These are phyloP conservation scores for Saccostrea echinata DNA, from an alignment of 1,140 invertebrate genomes.

Conservation along the genomic window DNA sequence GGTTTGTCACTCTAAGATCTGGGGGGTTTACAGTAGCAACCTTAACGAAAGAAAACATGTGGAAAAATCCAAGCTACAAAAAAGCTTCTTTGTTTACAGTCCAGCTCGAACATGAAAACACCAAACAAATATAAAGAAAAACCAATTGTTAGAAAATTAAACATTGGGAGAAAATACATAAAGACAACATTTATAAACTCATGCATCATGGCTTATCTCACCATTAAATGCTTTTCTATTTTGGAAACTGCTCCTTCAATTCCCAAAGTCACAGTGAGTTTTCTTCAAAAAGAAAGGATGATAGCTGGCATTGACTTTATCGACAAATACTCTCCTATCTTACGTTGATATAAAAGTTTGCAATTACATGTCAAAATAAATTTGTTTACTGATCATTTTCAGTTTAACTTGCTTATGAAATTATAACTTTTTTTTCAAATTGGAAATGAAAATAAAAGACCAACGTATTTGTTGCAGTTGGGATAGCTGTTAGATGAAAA, in stretches of 20 bases:
- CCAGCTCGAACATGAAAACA: too few relatives aligned
- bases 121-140: too few relatives aligned
- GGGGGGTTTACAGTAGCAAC: neutral
- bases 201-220: neutral
- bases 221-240: constrained; percentile 1
- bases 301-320: neutral
- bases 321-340: too few relatives aligned
- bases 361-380: too few relatives aligned
- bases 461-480: neutral
- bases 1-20: neutral
- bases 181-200: too few relatives aligned
- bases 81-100: too few relatives aligned
- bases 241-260: neutral
- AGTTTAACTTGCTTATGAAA: neutral
- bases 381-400: too few relatives aligned
- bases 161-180: too few relatives aligned
- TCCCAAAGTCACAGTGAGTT: neutral
- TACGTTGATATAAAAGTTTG: too few relatives aligned
- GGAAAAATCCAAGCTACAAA: neutral
- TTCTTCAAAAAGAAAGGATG: neutral
- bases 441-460: neutral
- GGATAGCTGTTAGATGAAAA: neutral
- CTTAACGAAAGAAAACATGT: neutral
- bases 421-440: neutral
- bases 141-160: too few relatives aligned